Evolutionary conservation across 2,113 vertebrate species (phyloP).

Genomic region (Struthio camelus): DNA sequence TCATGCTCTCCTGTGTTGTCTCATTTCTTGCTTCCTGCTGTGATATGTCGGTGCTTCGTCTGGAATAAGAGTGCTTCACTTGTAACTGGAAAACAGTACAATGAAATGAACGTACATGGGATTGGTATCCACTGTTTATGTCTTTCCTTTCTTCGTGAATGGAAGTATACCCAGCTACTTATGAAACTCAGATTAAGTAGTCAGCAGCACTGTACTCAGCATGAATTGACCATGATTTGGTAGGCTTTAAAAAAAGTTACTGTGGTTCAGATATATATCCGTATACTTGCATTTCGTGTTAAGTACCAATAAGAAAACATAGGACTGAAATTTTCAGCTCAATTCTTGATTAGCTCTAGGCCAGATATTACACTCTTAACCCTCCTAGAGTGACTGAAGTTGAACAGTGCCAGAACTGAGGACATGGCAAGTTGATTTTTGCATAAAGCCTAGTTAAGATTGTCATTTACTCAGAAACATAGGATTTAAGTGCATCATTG

Average conservation of each 20-base stretch:
- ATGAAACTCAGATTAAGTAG: not conserved
- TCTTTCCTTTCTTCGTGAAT: not conserved
- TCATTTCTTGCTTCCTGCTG: too few species aligned
- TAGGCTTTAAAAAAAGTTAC: not conserved
- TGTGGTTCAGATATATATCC: not conserved
- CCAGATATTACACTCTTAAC: not conserved
- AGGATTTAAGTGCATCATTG: not conserved
- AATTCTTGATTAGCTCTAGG: not conserved
- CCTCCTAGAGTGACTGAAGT: not conserved
- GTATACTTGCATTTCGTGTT: not conserved
- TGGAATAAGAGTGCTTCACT: not conserved
- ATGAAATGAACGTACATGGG: too few species aligned
- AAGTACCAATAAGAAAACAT: not conserved
- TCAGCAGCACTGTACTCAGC: not conserved
- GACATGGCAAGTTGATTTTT: not conserved
- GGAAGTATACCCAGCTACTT: not conserved
- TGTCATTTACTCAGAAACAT: not conserved
- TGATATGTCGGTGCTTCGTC: not conserved
- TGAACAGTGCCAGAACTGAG: not conserved
- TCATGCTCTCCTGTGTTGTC: not conserved
- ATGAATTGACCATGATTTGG: not conserved
- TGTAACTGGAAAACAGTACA: accelerated
- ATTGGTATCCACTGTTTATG: too few species aligned
- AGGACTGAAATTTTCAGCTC: not conserved
- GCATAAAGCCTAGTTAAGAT: not conserved